These are phyloP conservation scores for Acanthococcus lagerstroemiae DNA, from an alignment of 2,888 invertebrate genomes.

Conservation along the genomic window DNA sequence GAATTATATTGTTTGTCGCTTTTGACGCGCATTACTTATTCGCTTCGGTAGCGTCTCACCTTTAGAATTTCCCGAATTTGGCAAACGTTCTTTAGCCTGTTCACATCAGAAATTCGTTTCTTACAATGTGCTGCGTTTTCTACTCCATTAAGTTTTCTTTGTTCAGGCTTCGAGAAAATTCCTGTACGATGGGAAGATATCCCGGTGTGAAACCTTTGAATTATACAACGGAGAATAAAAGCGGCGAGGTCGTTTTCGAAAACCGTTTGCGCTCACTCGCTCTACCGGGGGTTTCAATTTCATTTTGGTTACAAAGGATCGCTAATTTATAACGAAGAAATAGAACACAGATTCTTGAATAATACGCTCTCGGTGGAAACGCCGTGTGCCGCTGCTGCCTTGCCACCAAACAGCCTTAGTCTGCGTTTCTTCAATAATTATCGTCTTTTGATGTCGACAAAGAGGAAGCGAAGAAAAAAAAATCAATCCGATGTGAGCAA, in stretches of 20 bases:
- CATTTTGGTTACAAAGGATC: slow-evolving; percentile 19
- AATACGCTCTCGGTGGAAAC: no score
- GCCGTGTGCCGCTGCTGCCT: no score
- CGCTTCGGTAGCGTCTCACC: slow-evolving; percentile 17
- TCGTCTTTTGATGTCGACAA: no score
- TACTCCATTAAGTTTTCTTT: slow-evolving; percentile 24
- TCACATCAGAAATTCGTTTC: slow-evolving; percentile 22
- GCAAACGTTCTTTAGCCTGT: slow-evolving; percentile 23
- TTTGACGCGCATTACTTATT: slow-evolving; percentile 20
- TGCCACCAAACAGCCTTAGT: no score
- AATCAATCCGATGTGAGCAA: no score
- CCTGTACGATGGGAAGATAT: slow-evolving; percentile 17
- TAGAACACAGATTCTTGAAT: slow-evolving; percentile 17
- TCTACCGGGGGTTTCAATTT: slow-evolving; percentile 16
- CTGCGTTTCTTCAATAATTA: no score
- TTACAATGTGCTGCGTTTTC: slow-evolving; percentile 23
- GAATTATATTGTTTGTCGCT: slow-evolving; percentile 21
- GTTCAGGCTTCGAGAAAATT: slow-evolving; percentile 18
- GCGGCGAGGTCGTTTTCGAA: slow-evolving; percentile 13
- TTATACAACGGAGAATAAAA: slow-evolving; percentile 20
- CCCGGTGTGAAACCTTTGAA: slow-evolving; percentile 21
- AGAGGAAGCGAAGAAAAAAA: no score
- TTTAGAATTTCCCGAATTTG: slow-evolving; percentile 17
- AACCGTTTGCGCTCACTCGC: no score
- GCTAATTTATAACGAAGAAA: slow-evolving; percentile 21